These are phyloP conservation scores for Physocephala rufipes DNA, from an alignment of 2,888 invertebrate species.

Conservation along the genomic window DNA sequence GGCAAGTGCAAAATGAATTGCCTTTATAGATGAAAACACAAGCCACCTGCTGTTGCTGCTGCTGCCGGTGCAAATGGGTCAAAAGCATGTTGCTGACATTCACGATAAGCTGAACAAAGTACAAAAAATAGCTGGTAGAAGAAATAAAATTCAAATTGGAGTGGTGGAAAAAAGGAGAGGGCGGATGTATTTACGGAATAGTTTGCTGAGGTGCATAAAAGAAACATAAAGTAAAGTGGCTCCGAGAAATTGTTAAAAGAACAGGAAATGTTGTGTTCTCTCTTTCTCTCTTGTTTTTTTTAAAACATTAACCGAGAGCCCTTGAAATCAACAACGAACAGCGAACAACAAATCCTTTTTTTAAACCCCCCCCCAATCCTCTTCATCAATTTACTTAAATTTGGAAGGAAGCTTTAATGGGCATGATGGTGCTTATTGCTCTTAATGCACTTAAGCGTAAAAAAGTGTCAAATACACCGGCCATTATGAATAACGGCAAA, in stretches of 20 bases:
- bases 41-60: neutral
- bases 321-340: neutral
- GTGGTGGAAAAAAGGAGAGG: too few species aligned
- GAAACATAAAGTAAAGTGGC: neutral
- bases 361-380: too few species aligned
- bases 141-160: too few species aligned
- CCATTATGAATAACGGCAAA: too few species aligned
- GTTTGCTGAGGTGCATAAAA: neutral
- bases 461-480: too few species aligned
- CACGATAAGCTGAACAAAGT: too few species aligned
- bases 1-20: slow-evolving; percentile 1
- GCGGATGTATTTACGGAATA: neutral
- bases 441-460: too few species aligned
- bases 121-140: too few species aligned
- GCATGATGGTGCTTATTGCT: too few species aligned
- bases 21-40: neutral
- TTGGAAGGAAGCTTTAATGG: too few species aligned
- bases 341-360: neutral
- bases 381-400: too few species aligned
- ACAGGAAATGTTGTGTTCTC: neutral
- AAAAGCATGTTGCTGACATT: neutral
- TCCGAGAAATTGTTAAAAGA: neutral
- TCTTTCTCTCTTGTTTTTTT: too few species aligned
- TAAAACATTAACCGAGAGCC: neutral
- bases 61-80: neutral